These are phyloP conservation scores for Monochamus alternatus DNA, from an alignment of 2,888 invertebrate species.

Conservation along the genomic window DNA sequence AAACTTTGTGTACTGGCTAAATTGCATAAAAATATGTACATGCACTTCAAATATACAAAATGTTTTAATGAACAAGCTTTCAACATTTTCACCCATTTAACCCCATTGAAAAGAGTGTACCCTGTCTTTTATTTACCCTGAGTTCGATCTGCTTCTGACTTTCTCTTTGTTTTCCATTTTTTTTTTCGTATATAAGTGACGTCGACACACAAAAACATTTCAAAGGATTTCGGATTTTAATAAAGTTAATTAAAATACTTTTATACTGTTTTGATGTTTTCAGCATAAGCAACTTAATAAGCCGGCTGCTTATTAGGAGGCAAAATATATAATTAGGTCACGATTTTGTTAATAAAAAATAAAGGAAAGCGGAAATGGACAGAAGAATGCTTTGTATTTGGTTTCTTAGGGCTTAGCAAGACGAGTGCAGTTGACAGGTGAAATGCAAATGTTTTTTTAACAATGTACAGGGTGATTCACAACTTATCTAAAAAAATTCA, in stretches of 20 bases:
- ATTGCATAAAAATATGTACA: too few species aligned
- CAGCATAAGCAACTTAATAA: conserved; percentile 2
- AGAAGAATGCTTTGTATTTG: too few species aligned
- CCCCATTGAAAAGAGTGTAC: neutral
- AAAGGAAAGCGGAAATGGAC: too few species aligned
- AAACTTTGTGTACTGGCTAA: too few species aligned
- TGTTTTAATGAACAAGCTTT: neutral
- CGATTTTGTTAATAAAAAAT: neutral
- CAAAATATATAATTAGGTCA: conserved; percentile 7
- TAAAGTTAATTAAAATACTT: conserved; percentile 25
- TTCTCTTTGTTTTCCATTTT: neutral
- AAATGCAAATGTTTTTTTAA: too few species aligned
- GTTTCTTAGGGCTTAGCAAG: too few species aligned
- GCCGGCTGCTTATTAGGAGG: neutral
- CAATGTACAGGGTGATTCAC: too few species aligned
- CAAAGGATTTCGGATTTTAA: conserved; percentile 9
- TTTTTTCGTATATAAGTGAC: neutral
- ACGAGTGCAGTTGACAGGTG: too few species aligned
- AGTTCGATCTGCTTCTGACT: conserved; percentile 1
- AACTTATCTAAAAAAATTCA: too few species aligned
- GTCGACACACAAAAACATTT: neutral
- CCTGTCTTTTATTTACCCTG: neutral
- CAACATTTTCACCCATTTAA: neutral
- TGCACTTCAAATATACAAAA: too few species aligned
- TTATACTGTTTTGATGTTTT: neutral